These are phyloP conservation scores for Bubo blakistoni DNA, from an alignment of 2,113 vertebrate genomes.

Conservation along the genomic window DNA sequence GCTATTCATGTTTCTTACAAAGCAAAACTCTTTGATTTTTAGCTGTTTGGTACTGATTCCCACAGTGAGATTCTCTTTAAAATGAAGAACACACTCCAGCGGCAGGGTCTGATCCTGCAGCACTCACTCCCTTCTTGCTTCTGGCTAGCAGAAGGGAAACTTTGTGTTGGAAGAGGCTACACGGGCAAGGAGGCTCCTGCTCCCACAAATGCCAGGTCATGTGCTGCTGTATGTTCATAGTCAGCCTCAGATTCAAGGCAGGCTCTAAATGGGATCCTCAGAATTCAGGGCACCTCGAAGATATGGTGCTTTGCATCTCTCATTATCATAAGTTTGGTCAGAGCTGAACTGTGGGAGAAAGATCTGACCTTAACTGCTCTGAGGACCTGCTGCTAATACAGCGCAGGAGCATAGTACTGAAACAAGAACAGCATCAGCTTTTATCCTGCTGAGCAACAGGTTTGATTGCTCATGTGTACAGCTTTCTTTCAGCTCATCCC, in stretches of 20 bases:
- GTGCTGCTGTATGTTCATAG: rapidly evolving
- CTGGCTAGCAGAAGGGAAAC: not conserved
- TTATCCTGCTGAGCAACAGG: not conserved
- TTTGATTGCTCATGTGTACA: not conserved
- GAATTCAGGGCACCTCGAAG: not conserved
- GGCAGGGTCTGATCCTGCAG: rapidly evolving
- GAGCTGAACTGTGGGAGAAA: not conserved
- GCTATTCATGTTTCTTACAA: not conserved
- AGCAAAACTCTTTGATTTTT: not conserved
- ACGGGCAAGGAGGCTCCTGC: not conserved
- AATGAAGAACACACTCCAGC: not conserved
- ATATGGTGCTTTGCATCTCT: not conserved
- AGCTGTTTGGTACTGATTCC: not conserved
- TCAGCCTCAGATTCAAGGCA: rapidly evolving
- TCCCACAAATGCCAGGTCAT: not conserved
- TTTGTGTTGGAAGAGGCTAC: not conserved
- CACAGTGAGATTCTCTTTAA: not conserved
- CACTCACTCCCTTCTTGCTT: not conserved
- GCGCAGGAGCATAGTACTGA: not conserved
- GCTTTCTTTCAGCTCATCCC: not conserved
- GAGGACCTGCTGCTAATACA: not conserved
- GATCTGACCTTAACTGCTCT: not conserved
- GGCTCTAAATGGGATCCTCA: not conserved
- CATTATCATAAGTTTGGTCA: not conserved
- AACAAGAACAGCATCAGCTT: not conserved